Evolutionary conservation across 2,113 vertebrate genomes (phyloP), one percentile per base, ranked within the genome.

Genomic region (Emydocephalus ijimae): DNA sequence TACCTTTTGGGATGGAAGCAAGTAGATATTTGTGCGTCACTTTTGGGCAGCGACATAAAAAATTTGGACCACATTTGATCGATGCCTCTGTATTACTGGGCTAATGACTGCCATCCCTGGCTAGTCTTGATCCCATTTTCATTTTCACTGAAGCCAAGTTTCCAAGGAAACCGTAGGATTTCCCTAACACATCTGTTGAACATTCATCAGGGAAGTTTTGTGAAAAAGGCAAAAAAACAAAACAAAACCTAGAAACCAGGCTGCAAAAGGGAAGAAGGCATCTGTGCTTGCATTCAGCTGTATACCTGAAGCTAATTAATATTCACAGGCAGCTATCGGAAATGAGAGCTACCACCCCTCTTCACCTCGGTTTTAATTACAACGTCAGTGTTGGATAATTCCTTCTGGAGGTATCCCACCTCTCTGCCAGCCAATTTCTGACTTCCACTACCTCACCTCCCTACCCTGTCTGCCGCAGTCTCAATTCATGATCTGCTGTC

Each of bases 401-500:
- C 96, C 95, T 87, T 43, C 90, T 90, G 93, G 96, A 94, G 52
- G 92, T 89, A 90, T 95, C 95, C 92, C 85, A 90, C 91, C 94
- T 93, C 93, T 92, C 93, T 93, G 93, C 93, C 91, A 95, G 93
- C 96, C 93, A 93, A 95, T 95, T 96, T 96, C 92, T 92, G 93
- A 96, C 91, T 87, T 94, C 43, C 69, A 81, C 69, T 81, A 39
- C 69, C 69, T 81, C 69, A 8, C 69, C 69, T 8, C 89, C 81
- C 91, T 95, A 93, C 93, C 94, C 85, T 90, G 94, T 92, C 93
- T 57, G 48, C 93, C 92, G 59, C 92, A 93, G 94, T 95, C 95
- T 95, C 96, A 96, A 96, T 96, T 96, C 95, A 45, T 95, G 95
- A 95, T 96, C 96, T 94, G 94, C 96, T 97, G 96, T 96, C 95